Conservation (phyloP, 37 sponge, comb jelly and placozoan genomes). For the Hexactinellida sp. region DNA sequence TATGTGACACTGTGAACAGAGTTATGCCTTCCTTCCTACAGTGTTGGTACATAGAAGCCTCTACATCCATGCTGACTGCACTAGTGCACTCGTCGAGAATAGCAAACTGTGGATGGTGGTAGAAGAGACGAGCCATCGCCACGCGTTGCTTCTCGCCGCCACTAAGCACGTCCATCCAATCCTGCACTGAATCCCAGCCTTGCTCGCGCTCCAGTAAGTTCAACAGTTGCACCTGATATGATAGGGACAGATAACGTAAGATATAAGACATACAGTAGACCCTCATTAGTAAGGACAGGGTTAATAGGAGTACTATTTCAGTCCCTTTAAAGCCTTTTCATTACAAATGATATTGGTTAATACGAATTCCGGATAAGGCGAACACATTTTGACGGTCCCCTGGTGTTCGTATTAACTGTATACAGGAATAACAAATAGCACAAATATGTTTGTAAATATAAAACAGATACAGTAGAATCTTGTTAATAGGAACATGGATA, state of each 20-base stretch:
- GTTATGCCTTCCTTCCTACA: constrained; percentile 81
- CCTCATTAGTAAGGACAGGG: no score
- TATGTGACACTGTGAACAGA: constrained; percentile 87
- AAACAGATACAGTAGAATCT: background rate
- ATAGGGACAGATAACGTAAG: background rate
- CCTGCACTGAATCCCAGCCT: constrained; percentile 72
- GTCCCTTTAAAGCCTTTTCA: no score
- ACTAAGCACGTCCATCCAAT: constrained; percentile 95
- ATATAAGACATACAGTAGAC: no score
- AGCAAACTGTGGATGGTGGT: constrained; percentile 89
- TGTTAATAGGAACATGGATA: no score
- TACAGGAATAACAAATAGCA: background rate
- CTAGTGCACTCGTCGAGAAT: constrained; percentile 93
- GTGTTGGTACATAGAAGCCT: constrained; percentile 72
- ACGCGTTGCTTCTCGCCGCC: constrained; percentile 94
- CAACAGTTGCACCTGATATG: constrained; percentile 51
- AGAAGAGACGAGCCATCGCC: constrained; percentile 93
- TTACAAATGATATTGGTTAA: no score
- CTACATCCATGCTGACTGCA: constrained; percentile 92
- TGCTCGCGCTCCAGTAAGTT: constrained; percentile 62
- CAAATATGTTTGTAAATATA: background rate
- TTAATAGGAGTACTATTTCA: no score
- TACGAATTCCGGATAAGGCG: no score
- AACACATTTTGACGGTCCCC: no score
- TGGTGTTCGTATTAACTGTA: background rate